Evolutionary conservation across 2,797 vertebrate genomes (phyloP).

Genomic region (Sphaeramia orbicularis): DNA sequence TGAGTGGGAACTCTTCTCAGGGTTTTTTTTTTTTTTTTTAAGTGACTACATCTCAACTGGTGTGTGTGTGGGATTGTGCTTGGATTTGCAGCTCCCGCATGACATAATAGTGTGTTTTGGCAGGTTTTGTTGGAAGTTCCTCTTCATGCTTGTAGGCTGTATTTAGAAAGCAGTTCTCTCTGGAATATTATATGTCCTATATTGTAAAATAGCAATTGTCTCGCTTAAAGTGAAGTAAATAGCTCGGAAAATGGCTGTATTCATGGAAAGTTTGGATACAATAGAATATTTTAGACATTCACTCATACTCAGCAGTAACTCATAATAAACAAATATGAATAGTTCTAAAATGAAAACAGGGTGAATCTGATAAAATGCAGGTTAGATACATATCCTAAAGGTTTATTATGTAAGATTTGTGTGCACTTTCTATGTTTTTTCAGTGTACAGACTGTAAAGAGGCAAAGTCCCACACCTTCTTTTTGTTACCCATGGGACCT

Average conservation of each 20-base stretch:
- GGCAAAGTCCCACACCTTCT: too few relatives aligned
- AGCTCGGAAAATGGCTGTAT: conserved; percentile 1
- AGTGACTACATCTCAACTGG: conserved; percentile 25
- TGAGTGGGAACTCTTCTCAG: conserved; percentile 61
- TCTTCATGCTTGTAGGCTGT: conserved; percentile 20
- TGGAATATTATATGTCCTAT: conserved; percentile 19
- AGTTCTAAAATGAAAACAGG: neutral
- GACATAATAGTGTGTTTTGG: conserved; percentile 62
- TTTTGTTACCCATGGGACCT: too few relatives aligned
- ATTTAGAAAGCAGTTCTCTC: conserved; percentile 24
- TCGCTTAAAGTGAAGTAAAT: conserved; percentile 6
- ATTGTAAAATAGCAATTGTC: conserved; percentile 2
- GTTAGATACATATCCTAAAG: too few relatives aligned
- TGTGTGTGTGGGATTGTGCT: conserved; percentile 50
- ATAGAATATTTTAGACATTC: neutral
- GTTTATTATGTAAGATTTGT: too few relatives aligned
- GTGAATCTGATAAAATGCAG: neutral
- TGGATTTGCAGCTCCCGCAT: conserved; percentile 39
- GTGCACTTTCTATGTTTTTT: too few relatives aligned
- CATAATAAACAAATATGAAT: neutral
- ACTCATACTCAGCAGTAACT: neutral
- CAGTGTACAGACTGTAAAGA: too few relatives aligned
- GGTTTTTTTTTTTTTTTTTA: conserved; percentile 5
- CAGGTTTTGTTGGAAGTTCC: conserved; percentile 43
- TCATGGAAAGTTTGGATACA: neutral